phyloP scores from a whole-genome alignment of 2,797 vertebrate genomes.

The Psittacula echo region DNA sequence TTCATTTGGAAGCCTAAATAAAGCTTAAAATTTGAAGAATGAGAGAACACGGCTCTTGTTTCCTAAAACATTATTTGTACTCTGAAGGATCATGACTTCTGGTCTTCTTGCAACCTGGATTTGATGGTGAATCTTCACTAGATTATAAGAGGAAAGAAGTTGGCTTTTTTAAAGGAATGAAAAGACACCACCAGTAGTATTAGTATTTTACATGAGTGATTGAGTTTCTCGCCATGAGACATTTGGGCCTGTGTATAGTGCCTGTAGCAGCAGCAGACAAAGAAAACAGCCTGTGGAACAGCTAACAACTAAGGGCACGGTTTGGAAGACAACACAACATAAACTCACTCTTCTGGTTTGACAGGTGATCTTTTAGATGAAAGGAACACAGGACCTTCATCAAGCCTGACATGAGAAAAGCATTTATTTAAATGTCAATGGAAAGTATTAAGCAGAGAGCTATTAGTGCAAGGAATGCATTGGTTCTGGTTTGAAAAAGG shows the following conservation, averaged over 20 bases:
- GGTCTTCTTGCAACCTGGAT: background rate
- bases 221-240: background rate
- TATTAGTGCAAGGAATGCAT: background rate
- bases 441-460: background rate
- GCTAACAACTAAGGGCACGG: fast-evolving
- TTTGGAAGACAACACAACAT: background rate
- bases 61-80: background rate
- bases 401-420: background rate
- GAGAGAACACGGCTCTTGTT: background rate
- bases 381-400: background rate
- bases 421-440: background rate
- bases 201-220: background rate
- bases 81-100: background rate
- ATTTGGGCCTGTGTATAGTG: background rate
- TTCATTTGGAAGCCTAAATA: background rate
- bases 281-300: background rate
- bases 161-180: background rate
- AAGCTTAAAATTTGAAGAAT: background rate
- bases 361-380: background rate
- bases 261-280: background rate
- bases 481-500: background rate
- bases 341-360: background rate
- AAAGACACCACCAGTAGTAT: background rate
- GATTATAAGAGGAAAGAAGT: background rate
- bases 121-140: background rate